Evolutionary conservation across 2,113 vertebrate species (phyloP).

Genomic region (Chaetops frenatus): DNA sequence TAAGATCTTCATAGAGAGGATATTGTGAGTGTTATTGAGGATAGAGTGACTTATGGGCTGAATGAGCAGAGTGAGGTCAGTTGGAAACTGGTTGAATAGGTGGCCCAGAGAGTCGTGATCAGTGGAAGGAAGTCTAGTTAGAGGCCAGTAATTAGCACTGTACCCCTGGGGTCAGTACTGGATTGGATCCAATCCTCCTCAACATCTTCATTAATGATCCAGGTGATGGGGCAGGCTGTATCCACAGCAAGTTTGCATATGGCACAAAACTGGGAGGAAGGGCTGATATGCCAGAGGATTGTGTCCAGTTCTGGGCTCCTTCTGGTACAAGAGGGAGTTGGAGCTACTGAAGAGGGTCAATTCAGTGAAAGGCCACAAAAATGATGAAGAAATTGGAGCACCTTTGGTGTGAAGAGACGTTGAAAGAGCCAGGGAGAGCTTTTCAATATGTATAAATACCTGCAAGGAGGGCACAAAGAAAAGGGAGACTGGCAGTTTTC

Average conservation of each 20-base stretch:
- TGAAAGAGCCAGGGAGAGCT: background rate
- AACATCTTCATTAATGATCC: background rate
- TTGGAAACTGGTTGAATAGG: background rate
- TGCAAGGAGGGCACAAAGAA: background rate
- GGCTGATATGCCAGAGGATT: background rate
- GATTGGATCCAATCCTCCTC: background rate
- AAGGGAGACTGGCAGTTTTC: background rate
- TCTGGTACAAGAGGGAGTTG: background rate
- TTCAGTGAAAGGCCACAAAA: background rate
- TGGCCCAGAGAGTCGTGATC: rapidly evolving
- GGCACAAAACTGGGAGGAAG: background rate
- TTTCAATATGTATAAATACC: background rate
- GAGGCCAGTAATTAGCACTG: background rate
- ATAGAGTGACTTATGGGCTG: too few species aligned
- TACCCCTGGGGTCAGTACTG: background rate
- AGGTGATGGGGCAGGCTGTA: background rate
- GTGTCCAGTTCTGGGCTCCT: background rate
- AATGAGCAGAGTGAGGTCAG: rapidly evolving
- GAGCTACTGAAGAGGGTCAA: background rate
- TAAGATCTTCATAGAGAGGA: background rate
- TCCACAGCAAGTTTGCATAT: background rate
- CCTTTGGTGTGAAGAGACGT: background rate
- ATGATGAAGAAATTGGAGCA: background rate
- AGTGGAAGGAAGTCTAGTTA: background rate
- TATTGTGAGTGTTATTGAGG: too few species aligned